phyloP scores from a whole-genome alignment of 2,888 invertebrate species.

The Cataglyphis cursor region DNA sequence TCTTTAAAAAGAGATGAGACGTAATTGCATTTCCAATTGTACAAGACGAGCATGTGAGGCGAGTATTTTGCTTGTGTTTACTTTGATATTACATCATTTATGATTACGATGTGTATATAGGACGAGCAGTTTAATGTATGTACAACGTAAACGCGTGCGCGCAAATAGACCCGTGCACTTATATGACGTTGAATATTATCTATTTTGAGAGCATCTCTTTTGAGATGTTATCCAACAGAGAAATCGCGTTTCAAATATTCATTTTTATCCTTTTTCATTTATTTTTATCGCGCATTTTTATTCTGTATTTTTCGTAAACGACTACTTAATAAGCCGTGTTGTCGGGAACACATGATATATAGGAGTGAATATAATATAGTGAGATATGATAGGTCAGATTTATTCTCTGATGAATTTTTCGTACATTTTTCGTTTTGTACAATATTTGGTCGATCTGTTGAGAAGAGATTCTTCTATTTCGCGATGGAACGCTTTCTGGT shows the following conservation, averaged over 20 bases:
- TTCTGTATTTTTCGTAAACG: background rate
- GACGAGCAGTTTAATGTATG: too few species aligned
- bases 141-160: background rate
- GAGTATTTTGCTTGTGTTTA: background rate
- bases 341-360: background rate
- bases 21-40: conserved; percentile 12
- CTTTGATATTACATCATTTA: background rate
- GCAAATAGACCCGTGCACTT: background rate
- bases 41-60: background rate
- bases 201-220: conserved; percentile 3
- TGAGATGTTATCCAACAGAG: background rate
- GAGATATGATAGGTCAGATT: background rate
- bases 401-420: background rate
- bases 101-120: background rate
- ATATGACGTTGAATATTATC: background rate
- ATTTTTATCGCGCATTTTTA: background rate
- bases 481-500: conserved; percentile 46
- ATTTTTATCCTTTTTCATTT: background rate
- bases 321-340: background rate
- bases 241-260: background rate
- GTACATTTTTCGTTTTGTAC: background rate
- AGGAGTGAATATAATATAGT: conserved; percentile 1
- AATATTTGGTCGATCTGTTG: conserved; percentile 26
- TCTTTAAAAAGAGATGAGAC: conserved; percentile 15
- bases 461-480: conserved; percentile 65